Percentiles rank a stretch among this genome's conserved stretches.
Evolutionary conservation across 2,888 invertebrate genomes (phyloP).

Genomic region (Dryocosmus kuriphilus): DNA sequence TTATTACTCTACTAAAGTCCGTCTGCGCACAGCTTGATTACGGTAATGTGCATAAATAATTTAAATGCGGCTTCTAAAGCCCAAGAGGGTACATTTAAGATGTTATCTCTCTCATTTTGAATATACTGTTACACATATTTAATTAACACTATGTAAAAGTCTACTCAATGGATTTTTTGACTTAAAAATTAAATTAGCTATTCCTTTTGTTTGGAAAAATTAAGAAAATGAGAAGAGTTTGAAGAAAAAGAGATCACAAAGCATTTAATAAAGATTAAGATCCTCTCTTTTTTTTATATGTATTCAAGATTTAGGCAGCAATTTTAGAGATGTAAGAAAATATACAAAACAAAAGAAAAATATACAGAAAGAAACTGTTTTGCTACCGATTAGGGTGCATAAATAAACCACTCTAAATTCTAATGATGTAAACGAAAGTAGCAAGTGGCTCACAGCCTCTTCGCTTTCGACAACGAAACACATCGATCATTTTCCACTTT

Average conservation of each 20-base stretch:
- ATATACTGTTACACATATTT: neutral
- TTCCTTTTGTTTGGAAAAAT: too few species aligned
- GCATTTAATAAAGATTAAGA: too few species aligned
- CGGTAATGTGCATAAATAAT: neutral
- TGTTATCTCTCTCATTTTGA: neutral
- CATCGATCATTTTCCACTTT: slow-evolving; percentile 71
- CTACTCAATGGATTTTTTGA: neutral
- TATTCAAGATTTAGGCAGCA: too few species aligned
- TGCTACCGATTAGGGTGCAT: slow-evolving; percentile 10
- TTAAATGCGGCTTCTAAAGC: neutral
- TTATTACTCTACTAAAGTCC: neutral
- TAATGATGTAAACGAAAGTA: slow-evolving; percentile 23
- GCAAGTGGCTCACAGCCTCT: neutral
- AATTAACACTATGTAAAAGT: neutral
- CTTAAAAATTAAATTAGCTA: neutral
- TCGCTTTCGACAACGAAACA: slow-evolving; percentile 46
- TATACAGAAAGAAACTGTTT: neutral
- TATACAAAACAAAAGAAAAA: neutral
- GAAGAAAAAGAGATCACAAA: too few species aligned
- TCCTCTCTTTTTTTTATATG: too few species aligned
- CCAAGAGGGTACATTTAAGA: neutral
- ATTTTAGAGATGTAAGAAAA: neutral
- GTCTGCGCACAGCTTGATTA: neutral
- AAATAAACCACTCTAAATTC: neutral
- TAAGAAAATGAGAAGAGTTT: too few species aligned